Base-by-base conservation (phyloP, 2,797 vertebrate genomes). In the Sitta carolinensis region DNA sequence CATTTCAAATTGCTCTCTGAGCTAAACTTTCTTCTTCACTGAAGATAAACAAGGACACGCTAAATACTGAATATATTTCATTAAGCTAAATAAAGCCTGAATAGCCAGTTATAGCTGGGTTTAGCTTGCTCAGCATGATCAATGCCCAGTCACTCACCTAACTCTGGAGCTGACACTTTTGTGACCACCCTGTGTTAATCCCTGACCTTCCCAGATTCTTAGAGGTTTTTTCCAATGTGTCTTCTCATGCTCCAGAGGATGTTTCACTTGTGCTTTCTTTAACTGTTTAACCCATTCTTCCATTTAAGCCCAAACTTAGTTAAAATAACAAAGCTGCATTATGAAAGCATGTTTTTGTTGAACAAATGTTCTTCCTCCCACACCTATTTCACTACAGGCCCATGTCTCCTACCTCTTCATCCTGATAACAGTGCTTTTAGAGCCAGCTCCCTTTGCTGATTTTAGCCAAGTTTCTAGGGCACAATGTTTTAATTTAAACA, bases 391-490 rank as follows among this genome's bases (percentile, higher is more conserved):
- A 62, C 66, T 78, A 80, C 62, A 73, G 69, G 34, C 55, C 84
- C 1, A 1, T 45, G 61, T 85, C 64, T 94, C 58, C 73, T 94
- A 61, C 84, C 70, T 87, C 78, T 76, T 78, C 68, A 87, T 63
- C 73, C 92, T 79, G 47, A 59, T 62, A 87, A 87, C 21, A 50
- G 16, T 84, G 47, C 87, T 94, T 87, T 73, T 36, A 86, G 45
- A 87, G 73, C 55, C 81, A 90, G 85, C 36, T 87, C 62, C 72
- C 54, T 78, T 77, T 93, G 59, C 84, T 64, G 93, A 89, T 58
- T 94, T 95, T 62, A 92, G 82, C 66, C 66, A 93, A 89, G 51
- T 81, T 93, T 94, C 80, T 80, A 83, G 69, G 47, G 90, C 89
- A 87, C 43, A 57, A 64, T 75, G 61, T 87, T 88, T 91, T 83